A percentile compares a stretch with the other conserved stretches of the same genome.
These are phyloP conservation scores for Leucopsar rothschildi DNA, from an alignment of 2,113 vertebrate species.

Conservation along the genomic window DNA sequence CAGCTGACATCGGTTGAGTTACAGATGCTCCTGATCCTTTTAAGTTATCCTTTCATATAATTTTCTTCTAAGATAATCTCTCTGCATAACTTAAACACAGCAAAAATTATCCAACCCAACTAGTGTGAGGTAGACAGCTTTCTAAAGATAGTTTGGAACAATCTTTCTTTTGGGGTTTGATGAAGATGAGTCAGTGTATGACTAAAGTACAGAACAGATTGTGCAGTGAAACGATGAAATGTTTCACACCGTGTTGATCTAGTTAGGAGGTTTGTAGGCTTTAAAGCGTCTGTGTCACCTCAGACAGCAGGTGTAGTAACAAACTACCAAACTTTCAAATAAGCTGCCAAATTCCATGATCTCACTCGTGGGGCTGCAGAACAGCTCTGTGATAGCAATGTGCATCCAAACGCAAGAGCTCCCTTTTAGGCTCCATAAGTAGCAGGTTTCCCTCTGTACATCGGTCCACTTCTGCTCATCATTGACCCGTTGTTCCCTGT, in stretches of 20 bases:
- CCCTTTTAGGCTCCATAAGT: constrained; percentile 11
- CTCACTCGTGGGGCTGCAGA: constrained; percentile 72
- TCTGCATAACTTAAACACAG: neutral
- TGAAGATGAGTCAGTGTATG: constrained; percentile 33
- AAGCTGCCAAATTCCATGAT: constrained; percentile 77
- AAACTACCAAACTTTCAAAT: constrained; percentile 70
- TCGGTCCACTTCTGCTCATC: neutral
- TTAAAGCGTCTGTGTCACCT: constrained; percentile 64
- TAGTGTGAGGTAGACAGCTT: neutral
- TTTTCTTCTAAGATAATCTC: neutral
- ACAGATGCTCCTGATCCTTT: neutral
- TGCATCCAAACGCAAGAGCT: constrained; percentile 65
- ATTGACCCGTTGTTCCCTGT: neutral
- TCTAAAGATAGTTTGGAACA: neutral
- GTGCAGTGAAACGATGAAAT: neutral
- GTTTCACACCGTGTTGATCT: constrained; percentile 19
- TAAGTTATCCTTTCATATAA: neutral
- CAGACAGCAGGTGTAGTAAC: constrained; percentile 72
- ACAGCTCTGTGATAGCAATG: constrained; percentile 66
- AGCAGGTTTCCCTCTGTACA: neutral
- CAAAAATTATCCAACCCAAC: neutral
- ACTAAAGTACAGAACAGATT: neutral
- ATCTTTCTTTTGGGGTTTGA: constrained; percentile 27
- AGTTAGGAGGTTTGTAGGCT: constrained; percentile 54
- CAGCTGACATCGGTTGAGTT: neutral